A percentile compares a stretch with the other conserved stretches of the same genome.
These are phyloP conservation scores for Sebastes iracundus DNA, from an alignment of 2,797 vertebrate genomes.

Conservation along the genomic window DNA sequence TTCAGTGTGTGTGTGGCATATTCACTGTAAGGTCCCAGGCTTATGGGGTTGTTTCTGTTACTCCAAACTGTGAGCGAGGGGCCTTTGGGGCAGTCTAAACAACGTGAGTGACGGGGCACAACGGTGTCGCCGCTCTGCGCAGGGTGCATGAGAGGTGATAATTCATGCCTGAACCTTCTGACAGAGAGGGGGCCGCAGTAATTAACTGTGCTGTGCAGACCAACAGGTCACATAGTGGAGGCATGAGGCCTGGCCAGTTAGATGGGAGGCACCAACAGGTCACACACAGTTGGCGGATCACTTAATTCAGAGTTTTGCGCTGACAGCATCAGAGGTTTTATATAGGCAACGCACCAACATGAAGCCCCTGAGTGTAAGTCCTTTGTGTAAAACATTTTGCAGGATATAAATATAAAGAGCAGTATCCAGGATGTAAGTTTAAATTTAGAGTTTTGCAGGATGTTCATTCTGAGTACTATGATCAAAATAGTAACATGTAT, in stretches of 20 bases:
- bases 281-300: slow-evolving; percentile 55
- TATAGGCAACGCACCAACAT: slow-evolving; percentile 29
- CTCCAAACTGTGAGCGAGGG: slow-evolving; percentile 28
- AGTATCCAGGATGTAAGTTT: not conserved
- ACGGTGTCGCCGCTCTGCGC: slow-evolving; percentile 11
- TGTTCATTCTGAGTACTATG: not conserved
- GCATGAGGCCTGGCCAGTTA: slow-evolving; percentile 32
- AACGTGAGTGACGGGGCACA: slow-evolving; percentile 33
- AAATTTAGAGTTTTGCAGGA: not conserved
- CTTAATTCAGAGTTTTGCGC: slow-evolving; percentile 63
- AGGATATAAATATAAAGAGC: not conserved
- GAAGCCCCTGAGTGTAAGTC: slow-evolving; percentile 1
- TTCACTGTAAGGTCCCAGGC: not conserved
- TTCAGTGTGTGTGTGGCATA: not conserved
- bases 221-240: slow-evolving; percentile 60
- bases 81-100: slow-evolving; percentile 24
- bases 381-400: slow-evolving; percentile 2
- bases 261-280: slow-evolving; percentile 35
- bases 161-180: slow-evolving; percentile 66
- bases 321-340: slow-evolving; percentile 62
- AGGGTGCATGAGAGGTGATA: slow-evolving; percentile 66
- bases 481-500: not conserved
- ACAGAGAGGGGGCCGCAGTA: slow-evolving; percentile 53
- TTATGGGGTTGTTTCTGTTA: slow-evolving; percentile 28
- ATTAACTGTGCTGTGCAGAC: slow-evolving; percentile 53